A percentile compares a stretch with the other conserved stretches of the same genome.
Conservation (phyloP, 2,113 vertebrate genomes). For the Apteryx owenii region DNA sequence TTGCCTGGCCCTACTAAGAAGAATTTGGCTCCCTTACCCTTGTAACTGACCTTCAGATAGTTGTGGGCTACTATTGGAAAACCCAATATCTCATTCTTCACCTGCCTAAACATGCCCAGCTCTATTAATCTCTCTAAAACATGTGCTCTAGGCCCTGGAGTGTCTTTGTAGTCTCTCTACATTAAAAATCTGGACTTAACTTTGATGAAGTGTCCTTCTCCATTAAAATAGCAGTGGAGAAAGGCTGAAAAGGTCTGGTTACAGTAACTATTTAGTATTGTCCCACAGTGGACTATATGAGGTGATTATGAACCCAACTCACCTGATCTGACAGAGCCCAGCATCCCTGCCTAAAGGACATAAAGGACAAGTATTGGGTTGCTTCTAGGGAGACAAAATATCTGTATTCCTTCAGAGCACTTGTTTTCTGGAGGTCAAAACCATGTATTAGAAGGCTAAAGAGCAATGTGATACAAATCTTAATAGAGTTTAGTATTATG, state of each 20-base stretch:
- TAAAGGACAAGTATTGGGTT: background rate
- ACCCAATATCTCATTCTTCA: background rate
- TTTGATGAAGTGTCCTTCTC: background rate
- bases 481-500: background rate
- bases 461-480: background rate
- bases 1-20: background rate
- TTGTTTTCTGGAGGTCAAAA: background rate
- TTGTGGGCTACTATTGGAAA: background rate
- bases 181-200: background rate
- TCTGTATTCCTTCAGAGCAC: background rate
- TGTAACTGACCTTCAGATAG: background rate
- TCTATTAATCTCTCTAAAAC: background rate
- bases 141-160: background rate
- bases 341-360: background rate
- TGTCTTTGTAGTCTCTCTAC: background rate
- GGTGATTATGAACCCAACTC: background rate
- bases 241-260: background rate
- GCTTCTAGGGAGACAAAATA: background rate
- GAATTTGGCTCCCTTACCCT: background rate
- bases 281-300: background rate
- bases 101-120: background rate
- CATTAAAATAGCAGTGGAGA: background rate
- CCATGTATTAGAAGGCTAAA: background rate
- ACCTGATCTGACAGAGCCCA: accelerated
- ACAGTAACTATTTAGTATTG: background rate